These are phyloP conservation scores for Schizopygopsis malacanthus DNA, from an alignment of 2,797 vertebrate genomes.

Conservation along the genomic window DNA sequence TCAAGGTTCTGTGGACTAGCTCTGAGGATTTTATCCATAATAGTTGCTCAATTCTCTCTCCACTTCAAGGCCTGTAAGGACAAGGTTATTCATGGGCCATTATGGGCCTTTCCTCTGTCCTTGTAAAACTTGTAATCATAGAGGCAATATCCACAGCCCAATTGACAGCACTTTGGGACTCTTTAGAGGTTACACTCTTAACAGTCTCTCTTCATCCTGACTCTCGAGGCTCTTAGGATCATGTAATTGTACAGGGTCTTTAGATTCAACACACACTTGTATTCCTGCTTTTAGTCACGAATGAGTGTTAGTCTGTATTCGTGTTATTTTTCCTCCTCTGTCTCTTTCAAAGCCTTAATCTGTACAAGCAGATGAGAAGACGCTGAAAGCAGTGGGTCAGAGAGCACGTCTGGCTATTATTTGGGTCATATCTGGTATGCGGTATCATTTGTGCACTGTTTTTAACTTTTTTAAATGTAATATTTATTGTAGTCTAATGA, in stretches of 20 bases:
- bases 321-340: conserved; percentile 14
- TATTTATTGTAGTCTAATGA: not conserved
- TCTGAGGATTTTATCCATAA: conserved; percentile 41
- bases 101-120: conserved; percentile 42
- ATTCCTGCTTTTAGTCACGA: conserved; percentile 1
- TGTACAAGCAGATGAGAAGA: conserved; percentile 4
- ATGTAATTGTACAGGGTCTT: conserved; percentile 35
- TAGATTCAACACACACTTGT: not conserved
- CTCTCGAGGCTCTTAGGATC: conserved; percentile 9
- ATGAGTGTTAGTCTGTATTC: not conserved
- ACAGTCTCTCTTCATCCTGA: conserved; percentile 26
- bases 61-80: not conserved
- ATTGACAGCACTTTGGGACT: conserved; percentile 44
- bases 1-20: conserved; percentile 35
- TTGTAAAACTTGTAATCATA: conserved; percentile 51
- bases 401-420: not conserved
- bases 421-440: not conserved
- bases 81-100: conserved; percentile 39
- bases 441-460: not conserved
- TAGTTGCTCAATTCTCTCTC: conserved; percentile 15
- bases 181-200: conserved; percentile 32
- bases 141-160: conserved; percentile 38
- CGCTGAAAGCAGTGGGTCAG: not conserved
- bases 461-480: not conserved
- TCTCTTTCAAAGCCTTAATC: conserved; percentile 11